Evolutionary conservation across 2,888 invertebrate genomes (phyloP).

Genomic region (Pollenia griseotomentosa): DNA sequence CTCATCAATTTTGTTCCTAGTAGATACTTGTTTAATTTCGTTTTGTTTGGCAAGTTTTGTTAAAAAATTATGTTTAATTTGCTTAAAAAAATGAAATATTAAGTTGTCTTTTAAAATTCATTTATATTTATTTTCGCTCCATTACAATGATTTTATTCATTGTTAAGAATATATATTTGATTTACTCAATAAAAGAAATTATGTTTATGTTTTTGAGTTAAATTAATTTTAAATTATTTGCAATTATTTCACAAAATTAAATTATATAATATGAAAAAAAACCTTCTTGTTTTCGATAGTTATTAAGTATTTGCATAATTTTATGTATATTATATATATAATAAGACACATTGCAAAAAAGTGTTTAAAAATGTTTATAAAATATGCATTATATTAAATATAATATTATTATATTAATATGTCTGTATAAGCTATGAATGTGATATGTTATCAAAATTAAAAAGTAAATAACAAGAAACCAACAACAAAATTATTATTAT

Average conservation of each 20-base stretch:
- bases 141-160: neutral
- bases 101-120: constrained; percentile 36
- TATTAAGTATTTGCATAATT: constrained; percentile 20
- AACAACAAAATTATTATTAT: constrained; percentile 26
- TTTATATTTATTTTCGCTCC: constrained; percentile 10
- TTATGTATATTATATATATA: constrained; percentile 2
- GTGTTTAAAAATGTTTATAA: constrained; percentile 26
- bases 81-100: constrained; percentile 44
- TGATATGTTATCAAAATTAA: constrained; percentile 69
- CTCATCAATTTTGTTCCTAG: constrained; percentile 55
- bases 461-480: constrained; percentile 24
- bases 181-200: constrained; percentile 41
- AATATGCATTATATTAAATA: constrained; percentile 31
- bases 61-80: constrained; percentile 48
- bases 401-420: constrained; percentile 43
- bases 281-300: constrained; percentile 23
- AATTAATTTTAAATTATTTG: constrained; percentile 2
- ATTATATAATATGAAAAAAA: neutral
- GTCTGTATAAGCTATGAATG: constrained; percentile 63
- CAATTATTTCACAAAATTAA: constrained; percentile 23
- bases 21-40: neutral
- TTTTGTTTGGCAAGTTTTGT: constrained; percentile 12
- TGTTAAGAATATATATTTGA: neutral
- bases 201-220: constrained; percentile 45
- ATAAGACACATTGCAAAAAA: constrained; percentile 26